A percentile compares a stretch with the other conserved stretches of the same genome.
Conservation (phyloP, 1,140 invertebrate genomes). For the Eupeodes corollae region DNA sequence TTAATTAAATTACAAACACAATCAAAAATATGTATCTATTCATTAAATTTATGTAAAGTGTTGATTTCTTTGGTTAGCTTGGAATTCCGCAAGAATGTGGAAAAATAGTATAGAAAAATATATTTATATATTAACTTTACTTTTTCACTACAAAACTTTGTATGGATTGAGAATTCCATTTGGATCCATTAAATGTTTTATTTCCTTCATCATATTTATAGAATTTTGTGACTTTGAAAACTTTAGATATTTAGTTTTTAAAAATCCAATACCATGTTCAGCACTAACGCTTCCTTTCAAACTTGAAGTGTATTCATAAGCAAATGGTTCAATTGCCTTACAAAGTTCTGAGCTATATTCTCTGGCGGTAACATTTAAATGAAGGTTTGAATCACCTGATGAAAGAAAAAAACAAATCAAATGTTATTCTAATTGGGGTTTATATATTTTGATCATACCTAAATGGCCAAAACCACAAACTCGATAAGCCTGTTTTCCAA, state of each 20-base stretch:
- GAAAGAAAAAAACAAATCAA: slow-evolving; percentile 11
- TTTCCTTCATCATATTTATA: slow-evolving; percentile 62
- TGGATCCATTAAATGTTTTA: slow-evolving; percentile 80
- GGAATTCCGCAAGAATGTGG: too few species aligned
- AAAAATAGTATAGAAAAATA: too few species aligned
- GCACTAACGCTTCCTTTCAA: slow-evolving; percentile 78
- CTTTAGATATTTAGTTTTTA: slow-evolving; percentile 71
- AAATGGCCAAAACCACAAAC: slow-evolving; percentile 83
- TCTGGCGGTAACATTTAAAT: slow-evolving; percentile 69
- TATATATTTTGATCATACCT: slow-evolving; percentile 40
- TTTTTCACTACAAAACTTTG: slow-evolving; percentile 59
- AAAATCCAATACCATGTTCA: slow-evolving; percentile 86
- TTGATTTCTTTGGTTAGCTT: too few species aligned
- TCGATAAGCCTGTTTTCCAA: slow-evolving; percentile 45
- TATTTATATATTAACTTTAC: too few species aligned
- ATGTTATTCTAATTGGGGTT: neutral
- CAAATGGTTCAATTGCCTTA: slow-evolving; percentile 66
- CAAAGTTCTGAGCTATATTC: slow-evolving; percentile 54
- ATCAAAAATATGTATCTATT: too few species aligned
- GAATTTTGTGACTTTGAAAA: slow-evolving; percentile 64
- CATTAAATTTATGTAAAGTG: too few species aligned
- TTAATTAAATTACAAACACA: too few species aligned
- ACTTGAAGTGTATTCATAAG: slow-evolving; percentile 74
- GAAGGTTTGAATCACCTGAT: slow-evolving; percentile 78
- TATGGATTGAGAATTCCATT: slow-evolving; percentile 89